Evolutionary conservation across 2,113 vertebrate genomes (phyloP).

Genomic region (Podocnemis expansa): DNA sequence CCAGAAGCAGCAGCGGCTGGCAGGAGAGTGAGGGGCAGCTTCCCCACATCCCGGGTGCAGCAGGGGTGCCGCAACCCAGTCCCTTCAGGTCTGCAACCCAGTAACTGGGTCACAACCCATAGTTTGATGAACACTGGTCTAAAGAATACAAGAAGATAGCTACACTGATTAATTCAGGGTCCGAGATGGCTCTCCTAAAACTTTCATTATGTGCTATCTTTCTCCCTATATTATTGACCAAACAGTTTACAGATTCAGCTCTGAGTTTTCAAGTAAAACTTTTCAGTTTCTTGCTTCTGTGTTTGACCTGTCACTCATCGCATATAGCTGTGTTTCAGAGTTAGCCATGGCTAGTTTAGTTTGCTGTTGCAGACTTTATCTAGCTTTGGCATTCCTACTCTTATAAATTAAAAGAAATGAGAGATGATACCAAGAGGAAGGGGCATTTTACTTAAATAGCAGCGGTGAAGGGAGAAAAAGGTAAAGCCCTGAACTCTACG

Average conservation of each 20-base stretch:
- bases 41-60: too few relatives aligned
- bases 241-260: slow-evolving; percentile 44
- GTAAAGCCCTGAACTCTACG: too few relatives aligned
- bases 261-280: slow-evolving; percentile 33
- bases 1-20: too few relatives aligned
- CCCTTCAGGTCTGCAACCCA: too few relatives aligned
- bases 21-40: too few relatives aligned
- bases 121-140: too few relatives aligned
- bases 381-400: neutral
- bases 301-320: neutral
- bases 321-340: neutral
- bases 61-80: too few relatives aligned
- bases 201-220: slow-evolving; percentile 15
- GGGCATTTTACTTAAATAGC: too few relatives aligned
- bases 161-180: slow-evolving; percentile 24
- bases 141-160: neutral
- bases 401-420: neutral
- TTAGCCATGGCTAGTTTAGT: neutral
- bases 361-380: neutral
- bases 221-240: slow-evolving; percentile 65
- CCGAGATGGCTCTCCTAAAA: slow-evolving; percentile 28
- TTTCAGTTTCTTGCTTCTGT: slow-evolving; percentile 29
- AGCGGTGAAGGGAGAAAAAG: neutral
- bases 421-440: neutral
- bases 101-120: too few relatives aligned